A percentile compares a stretch with the other conserved stretches of the same genome.
Conservation (phyloP, 2,888 invertebrate species). For the Macrosiphum euphorbiae region DNA sequence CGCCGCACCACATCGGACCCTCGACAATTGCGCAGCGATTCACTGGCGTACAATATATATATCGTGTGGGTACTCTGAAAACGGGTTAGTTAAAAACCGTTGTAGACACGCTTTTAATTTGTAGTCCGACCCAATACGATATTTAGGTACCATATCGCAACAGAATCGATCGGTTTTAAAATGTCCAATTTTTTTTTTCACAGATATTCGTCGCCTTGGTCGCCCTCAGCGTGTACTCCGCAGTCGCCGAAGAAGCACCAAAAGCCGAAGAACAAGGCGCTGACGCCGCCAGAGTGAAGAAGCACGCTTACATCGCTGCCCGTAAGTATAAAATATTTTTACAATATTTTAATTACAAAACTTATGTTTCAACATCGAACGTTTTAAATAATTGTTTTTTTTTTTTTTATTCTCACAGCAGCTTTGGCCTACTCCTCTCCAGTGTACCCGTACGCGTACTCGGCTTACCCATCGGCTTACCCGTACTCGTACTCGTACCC, state of each 20-base stretch:
- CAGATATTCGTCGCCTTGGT: conserved; percentile 67
- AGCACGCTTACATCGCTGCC: conserved; percentile 64
- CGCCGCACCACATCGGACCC: background rate
- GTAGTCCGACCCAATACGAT: background rate
- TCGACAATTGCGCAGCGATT: background rate
- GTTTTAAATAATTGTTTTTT: background rate
- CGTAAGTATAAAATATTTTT: background rate
- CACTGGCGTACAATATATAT: background rate
- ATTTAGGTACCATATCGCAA: background rate
- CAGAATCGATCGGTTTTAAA: background rate
- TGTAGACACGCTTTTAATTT: background rate
- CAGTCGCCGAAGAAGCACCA: conserved; percentile 65
- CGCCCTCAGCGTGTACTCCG: conserved; percentile 67
- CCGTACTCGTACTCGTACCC: conserved; percentile 65
- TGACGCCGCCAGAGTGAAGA: conserved; percentile 61
- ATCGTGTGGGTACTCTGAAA: background rate
- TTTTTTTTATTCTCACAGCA: conserved; percentile 29
- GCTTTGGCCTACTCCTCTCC: conserved; percentile 58
- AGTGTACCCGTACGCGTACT: conserved; percentile 44
- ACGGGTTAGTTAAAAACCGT: background rate
- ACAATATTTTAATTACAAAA: background rate
- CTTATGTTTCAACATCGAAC: background rate
- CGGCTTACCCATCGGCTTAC: conserved; percentile 51
- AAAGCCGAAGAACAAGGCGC: conserved; percentile 11
- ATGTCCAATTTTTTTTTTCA: background rate